Conservation (phyloP, 2,888 invertebrate genomes). For the Athrips mouffetella region DNA sequence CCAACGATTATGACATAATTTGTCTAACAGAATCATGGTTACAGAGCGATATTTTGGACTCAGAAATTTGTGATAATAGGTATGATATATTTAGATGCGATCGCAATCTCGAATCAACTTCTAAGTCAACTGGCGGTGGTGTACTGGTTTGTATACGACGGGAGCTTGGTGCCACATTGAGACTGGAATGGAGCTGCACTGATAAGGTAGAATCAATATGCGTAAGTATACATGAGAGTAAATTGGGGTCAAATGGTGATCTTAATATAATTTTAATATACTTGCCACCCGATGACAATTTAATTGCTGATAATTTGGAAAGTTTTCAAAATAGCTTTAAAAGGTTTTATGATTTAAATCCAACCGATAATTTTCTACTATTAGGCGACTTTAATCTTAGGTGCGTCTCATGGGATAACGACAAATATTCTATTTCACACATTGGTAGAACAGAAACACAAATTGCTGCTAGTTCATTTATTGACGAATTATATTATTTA, state of each 20-base stretch:
- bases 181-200: background rate
- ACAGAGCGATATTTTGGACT: constrained; percentile 8
- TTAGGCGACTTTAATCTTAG: background rate
- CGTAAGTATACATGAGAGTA: constrained; percentile 1
- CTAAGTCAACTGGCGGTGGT: constrained; percentile 9
- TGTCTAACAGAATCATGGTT: constrained; percentile 12
- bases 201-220: no score
- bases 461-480: background rate
- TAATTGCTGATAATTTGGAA: background rate
- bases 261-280: constrained; percentile 6
- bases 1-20: constrained; percentile 8
- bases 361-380: constrained; percentile 1
- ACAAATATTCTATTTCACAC: background rate
- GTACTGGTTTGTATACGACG: constrained; percentile 7
- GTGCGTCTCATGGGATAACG: background rate
- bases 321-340: background rate
- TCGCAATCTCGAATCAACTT: no score
- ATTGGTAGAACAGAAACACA: background rate
- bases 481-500: background rate
- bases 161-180: background rate
- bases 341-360: background rate
- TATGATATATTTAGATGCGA: constrained; percentile 8
- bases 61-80: constrained; percentile 7
- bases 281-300: background rate
- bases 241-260: background rate